phyloP scores from a whole-genome alignment of 2,888 invertebrate species.

The Cataglyphis livida region DNA sequence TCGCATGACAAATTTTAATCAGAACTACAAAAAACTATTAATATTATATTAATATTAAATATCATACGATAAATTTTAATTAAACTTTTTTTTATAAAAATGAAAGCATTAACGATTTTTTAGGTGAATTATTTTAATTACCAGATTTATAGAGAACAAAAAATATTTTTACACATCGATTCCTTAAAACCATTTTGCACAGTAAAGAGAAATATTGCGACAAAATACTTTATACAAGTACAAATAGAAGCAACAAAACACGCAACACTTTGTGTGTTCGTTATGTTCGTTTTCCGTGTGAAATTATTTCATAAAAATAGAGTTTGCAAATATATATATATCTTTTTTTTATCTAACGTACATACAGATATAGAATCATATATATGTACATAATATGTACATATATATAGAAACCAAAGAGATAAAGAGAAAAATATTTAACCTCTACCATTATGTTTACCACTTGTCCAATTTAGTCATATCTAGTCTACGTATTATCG shows the following conservation, averaged over 20 bases:
- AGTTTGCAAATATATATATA: neutral
- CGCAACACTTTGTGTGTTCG: neutral
- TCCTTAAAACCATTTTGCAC: neutral
- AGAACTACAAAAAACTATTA: too few species aligned
- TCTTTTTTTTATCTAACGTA: neutral
- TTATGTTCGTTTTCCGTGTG: neutral
- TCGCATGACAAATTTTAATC: neutral
- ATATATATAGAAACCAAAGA: neutral
- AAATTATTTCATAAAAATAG: neutral
- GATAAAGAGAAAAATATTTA: neutral
- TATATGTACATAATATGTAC: neutral
- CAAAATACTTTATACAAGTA: neutral
- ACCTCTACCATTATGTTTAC: neutral
- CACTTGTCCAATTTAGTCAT: slow-evolving; percentile 2
- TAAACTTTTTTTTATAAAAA: neutral
- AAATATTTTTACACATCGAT: neutral
- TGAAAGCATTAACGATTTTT: neutral
- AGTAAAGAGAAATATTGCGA: neutral
- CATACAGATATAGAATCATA: too few species aligned
- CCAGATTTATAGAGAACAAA: neutral
- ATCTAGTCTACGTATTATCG: slow-evolving; percentile 39
- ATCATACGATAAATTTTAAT: neutral
- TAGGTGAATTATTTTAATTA: neutral
- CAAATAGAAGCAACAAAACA: neutral
- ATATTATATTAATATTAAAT: too few species aligned